Percentiles rank a stretch among this genome's conserved stretches.
phyloP scores from a whole-genome alignment of 2,888 invertebrate genomes.

The Plagodis dolabraria region DNA sequence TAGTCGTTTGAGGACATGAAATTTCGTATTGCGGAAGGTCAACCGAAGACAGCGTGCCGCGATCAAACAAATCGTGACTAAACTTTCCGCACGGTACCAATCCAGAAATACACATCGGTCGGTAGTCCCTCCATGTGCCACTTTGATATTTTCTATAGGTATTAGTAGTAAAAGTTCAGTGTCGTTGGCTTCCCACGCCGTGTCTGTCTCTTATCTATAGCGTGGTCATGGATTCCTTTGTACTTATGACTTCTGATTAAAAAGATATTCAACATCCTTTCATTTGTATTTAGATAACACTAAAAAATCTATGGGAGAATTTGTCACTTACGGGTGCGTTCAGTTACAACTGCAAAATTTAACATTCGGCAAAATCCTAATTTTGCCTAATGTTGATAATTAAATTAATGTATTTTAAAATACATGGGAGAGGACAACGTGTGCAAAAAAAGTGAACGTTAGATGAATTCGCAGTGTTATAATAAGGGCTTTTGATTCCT shows the following conservation, averaged over 20 bases:
- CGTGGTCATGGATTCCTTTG: constrained; percentile 19
- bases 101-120: constrained; percentile 76
- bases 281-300: neutral
- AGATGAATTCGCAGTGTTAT: no score
- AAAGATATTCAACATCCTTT: constrained; percentile 7
- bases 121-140: constrained; percentile 60
- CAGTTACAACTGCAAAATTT: no score
- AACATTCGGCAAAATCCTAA: no score
- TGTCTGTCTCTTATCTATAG: constrained; percentile 31
- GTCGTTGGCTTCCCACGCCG: constrained; percentile 47
- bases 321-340: no score
- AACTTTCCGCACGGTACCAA: constrained; percentile 83
- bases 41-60: constrained; percentile 58
- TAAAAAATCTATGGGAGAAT: no score
- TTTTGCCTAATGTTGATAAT: no score
- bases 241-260: constrained; percentile 20
- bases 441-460: no score
- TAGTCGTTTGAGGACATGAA: constrained; percentile 44
- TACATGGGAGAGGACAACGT: no score
- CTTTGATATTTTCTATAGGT: constrained; percentile 33
- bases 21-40: constrained; percentile 67
- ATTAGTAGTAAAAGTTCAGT: constrained; percentile 48
- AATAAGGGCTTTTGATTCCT: no score
- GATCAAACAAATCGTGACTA: constrained; percentile 72
- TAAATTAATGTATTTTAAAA: no score